A percentile compares a stretch with the other conserved stretches of the same genome.
Evolutionary conservation across 1,140 invertebrate species (phyloP).

Genomic region (Triops cancriformis): DNA sequence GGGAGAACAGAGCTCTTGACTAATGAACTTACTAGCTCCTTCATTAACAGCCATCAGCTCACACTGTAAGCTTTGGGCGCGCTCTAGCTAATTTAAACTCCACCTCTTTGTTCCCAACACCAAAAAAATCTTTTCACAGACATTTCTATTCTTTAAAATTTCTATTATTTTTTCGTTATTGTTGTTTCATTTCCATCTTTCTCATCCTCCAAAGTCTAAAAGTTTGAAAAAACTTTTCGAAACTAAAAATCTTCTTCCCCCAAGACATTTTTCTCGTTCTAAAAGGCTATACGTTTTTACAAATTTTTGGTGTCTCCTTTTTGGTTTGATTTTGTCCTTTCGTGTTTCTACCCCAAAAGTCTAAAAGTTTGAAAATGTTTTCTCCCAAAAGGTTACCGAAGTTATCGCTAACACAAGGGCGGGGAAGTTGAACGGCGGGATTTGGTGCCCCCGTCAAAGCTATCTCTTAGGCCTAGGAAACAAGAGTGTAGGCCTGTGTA

Average conservation of each 20-base stretch:
- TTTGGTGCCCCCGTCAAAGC: conserved; percentile 1
- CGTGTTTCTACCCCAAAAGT: too few relatives aligned
- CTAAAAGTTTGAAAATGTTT: background rate
- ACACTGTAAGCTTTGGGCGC: background rate
- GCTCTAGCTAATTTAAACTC: background rate
- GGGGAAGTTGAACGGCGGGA: background rate
- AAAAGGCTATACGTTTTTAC: too few relatives aligned
- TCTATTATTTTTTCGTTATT: too few relatives aligned
- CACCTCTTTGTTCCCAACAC: background rate
- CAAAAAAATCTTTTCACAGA: background rate
- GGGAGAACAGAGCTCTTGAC: background rate
- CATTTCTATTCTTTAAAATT: background rate
- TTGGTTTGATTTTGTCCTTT: too few relatives aligned
- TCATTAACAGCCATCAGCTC: background rate
- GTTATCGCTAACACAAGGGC: background rate
- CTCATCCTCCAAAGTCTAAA: too few relatives aligned
- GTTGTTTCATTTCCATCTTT: too few relatives aligned
- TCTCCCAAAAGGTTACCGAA: background rate
- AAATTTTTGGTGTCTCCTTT: too few relatives aligned
- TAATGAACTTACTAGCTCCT: conserved; percentile 6
- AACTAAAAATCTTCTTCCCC: too few relatives aligned
- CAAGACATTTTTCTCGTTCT: too few relatives aligned
- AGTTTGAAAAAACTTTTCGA: too few relatives aligned
- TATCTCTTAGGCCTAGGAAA: conserved; percentile 6
- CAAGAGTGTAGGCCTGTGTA: conserved; percentile 12